phyloP scores from a whole-genome alignment of 2,797 vertebrate genomes.

The Mycteria americana region DNA sequence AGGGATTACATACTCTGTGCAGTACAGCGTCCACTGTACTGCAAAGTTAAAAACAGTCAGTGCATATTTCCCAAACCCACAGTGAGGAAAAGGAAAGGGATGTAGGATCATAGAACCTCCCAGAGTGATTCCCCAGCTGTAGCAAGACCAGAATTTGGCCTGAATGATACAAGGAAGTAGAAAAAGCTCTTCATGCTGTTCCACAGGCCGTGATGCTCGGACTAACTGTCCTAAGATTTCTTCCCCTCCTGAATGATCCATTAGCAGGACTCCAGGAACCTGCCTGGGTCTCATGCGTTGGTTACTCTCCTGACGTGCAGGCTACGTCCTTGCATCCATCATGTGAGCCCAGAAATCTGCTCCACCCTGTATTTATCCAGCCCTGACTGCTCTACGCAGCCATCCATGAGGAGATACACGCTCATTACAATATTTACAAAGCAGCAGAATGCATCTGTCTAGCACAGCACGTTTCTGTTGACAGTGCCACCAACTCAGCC shows the following conservation, averaged over 20 bases:
- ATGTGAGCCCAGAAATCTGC: background rate
- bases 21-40: background rate
- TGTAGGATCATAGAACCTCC: background rate
- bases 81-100: background rate
- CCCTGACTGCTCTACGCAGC: background rate
- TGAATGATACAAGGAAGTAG: background rate
- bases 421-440: background rate
- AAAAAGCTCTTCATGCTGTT: background rate
- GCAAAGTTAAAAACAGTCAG: background rate
- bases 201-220: background rate
- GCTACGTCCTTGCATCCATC: accelerated
- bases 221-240: background rate
- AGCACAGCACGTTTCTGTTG: background rate
- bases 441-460: background rate
- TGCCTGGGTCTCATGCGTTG: background rate
- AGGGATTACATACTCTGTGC: background rate
- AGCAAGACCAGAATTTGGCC: background rate
- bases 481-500: background rate
- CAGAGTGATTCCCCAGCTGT: background rate
- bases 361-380: background rate
- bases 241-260: background rate
- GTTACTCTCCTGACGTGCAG: background rate
- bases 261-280: background rate
- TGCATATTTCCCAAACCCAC: background rate
- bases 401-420: accelerated